phyloP scores from a whole-genome alignment of 1,140 invertebrate genomes.

The Chionoecetes opilio region DNA sequence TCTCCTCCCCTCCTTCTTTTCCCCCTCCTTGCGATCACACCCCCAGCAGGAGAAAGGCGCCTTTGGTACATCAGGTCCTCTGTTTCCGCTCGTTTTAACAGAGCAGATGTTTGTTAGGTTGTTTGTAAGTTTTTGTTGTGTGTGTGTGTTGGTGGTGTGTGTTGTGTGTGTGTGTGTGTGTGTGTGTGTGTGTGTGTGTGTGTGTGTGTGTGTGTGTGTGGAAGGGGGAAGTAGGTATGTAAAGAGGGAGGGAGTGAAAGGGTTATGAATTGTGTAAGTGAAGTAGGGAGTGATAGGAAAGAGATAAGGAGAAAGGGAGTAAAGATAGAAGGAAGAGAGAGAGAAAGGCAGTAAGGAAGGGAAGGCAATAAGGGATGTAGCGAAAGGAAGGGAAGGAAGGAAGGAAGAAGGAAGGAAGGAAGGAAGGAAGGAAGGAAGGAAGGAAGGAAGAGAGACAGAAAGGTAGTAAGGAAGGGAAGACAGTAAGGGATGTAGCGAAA shows the following conservation, averaged over 20 bases:
- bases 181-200: no score
- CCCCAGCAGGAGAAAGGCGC: no score
- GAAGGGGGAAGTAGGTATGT: no score
- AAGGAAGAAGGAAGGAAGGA: neutral
- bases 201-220: no score
- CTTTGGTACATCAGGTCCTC: conserved; percentile 1
- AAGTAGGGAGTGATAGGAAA: no score
- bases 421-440: neutral
- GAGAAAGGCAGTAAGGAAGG: neutral
- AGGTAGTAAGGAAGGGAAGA: neutral
- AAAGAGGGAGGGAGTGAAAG: no score
- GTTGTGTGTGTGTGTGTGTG: neutral
- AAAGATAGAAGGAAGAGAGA: neutral
- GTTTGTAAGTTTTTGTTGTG: neutral
- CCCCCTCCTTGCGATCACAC: neutral
- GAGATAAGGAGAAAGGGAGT: neutral
- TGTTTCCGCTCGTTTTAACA: no score
- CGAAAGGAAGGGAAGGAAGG: neutral
- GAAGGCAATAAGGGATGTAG: neutral
- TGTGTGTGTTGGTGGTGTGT: neutral
- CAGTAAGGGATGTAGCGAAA: no score
- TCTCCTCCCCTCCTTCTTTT: no score
- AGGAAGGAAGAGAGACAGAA: neutral
- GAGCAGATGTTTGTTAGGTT: no score
- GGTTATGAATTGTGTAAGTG: no score